phyloP scores from a whole-genome alignment of 2,888 invertebrate species.

The Halictus ligatus region DNA sequence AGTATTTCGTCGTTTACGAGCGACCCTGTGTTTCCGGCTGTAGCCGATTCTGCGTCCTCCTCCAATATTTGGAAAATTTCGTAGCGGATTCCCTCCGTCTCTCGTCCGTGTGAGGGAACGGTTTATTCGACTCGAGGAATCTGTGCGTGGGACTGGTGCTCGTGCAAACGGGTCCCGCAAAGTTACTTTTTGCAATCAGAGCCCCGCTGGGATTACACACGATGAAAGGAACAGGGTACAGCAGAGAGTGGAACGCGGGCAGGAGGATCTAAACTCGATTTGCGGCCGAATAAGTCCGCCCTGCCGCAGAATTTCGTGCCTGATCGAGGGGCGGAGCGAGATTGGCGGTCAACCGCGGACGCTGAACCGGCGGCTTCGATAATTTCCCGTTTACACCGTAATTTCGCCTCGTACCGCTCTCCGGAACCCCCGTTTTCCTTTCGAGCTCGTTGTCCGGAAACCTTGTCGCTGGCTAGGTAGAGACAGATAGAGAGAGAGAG shows the following conservation, averaged over 20 bases:
- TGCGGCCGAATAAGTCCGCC: constrained; percentile 56
- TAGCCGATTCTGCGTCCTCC: neutral
- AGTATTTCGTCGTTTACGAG: constrained; percentile 77
- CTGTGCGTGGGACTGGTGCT: neutral
- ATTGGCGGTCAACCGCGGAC: constrained; percentile 74
- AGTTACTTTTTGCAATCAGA: constrained; percentile 42
- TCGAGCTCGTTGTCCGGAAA: constrained; percentile 5
- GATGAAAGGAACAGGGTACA: neutral
- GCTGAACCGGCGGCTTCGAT: constrained; percentile 62
- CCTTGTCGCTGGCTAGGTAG: neutral
- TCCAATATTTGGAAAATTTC: neutral
- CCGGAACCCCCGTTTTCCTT: constrained; percentile 14
- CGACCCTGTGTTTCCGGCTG: constrained; percentile 2
- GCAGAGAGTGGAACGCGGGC: neutral
- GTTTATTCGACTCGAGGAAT: constrained; percentile 6
- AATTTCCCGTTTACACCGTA: constrained; percentile 69
- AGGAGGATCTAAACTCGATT: constrained; percentile 66
- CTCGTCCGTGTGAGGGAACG: neutral
- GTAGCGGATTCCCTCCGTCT: neutral
- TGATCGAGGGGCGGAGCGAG: constrained; percentile 68
- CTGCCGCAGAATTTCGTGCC: constrained; percentile 63
- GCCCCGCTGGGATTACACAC: constrained; percentile 45
- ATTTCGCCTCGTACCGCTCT: constrained; percentile 54
- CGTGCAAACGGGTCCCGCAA: neutral
- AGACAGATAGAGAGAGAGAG: neutral